A percentile compares a stretch with the other conserved stretches of the same genome.
Evolutionary conservation across 2,113 vertebrate genomes (phyloP).

Genomic region (Carassius carassius): DNA sequence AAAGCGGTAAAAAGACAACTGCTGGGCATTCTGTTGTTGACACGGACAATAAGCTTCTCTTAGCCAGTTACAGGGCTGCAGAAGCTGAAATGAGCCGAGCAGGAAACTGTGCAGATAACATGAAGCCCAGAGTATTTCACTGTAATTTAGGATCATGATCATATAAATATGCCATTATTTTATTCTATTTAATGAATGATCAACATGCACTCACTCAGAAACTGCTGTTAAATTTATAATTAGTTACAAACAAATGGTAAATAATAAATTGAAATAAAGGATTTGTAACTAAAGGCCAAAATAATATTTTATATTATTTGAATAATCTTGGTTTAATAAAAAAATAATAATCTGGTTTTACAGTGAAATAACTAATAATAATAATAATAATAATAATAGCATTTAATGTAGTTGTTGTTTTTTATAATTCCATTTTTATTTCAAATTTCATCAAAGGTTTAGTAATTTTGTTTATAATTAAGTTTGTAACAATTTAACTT

Average conservation of each 20-base stretch:
- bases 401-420: too few relatives aligned
- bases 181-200: background rate
- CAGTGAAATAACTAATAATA: too few relatives aligned
- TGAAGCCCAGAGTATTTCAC: background rate
- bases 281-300: background rate
- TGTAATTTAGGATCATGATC: background rate
- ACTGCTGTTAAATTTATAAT: background rate
- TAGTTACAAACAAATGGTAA: background rate
- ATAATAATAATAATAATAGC: too few relatives aligned
- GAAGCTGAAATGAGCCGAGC: background rate
- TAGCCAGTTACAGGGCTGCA: conserved; percentile 27
- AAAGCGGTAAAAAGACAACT: conserved; percentile 29
- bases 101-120: background rate
- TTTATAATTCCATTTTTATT: too few relatives aligned
- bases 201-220: background rate
- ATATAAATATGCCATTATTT: background rate
- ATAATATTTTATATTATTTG: background rate
- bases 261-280: background rate
- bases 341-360: too few relatives aligned
- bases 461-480: too few relatives aligned
- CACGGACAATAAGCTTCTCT: conserved; percentile 25
- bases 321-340: background rate
- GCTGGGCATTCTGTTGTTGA: conserved; percentile 18
- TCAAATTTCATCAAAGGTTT: too few relatives aligned
- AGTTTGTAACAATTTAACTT: too few relatives aligned